phyloP scores from a whole-genome alignment of 92 coral and sea anemone species.

The Chrysogorgia sp. region DNA sequence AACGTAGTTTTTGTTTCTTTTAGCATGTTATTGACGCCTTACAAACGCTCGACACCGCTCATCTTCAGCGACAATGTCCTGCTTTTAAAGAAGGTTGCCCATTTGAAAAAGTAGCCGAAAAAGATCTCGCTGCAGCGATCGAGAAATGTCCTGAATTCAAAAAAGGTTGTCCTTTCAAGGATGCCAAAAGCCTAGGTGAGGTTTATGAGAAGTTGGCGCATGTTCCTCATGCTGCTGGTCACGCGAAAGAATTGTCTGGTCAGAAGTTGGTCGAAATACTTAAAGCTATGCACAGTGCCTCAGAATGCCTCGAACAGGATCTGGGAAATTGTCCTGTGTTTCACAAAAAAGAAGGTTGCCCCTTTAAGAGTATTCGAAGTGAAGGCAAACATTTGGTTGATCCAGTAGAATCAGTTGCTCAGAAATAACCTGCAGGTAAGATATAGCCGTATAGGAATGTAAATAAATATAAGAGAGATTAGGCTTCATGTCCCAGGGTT shows the following conservation, averaged over 20 bases:
- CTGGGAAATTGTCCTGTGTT: slow-evolving; percentile 97
- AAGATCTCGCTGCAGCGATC: slow-evolving; percentile 60
- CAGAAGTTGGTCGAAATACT: slow-evolving; percentile 73
- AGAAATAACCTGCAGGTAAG: not conserved
- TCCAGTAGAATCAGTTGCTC: slow-evolving; percentile 63
- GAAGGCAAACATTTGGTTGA: slow-evolving; percentile 90
- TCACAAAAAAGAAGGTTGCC: slow-evolving; percentile 83
- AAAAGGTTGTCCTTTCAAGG: slow-evolving; percentile 93
- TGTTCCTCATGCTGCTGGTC: slow-evolving; percentile 78
- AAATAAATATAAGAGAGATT: no score
- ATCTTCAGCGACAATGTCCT: slow-evolving; percentile 61
- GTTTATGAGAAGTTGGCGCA: slow-evolving; percentile 72
- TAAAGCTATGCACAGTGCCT: slow-evolving; percentile 73
- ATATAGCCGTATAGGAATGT: not conserved
- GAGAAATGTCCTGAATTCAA: slow-evolving; percentile 82
- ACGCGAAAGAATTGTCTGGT: slow-evolving; percentile 72
- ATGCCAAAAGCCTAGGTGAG: slow-evolving; percentile 68
- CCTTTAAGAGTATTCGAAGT: slow-evolving; percentile 91
- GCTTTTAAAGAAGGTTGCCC: slow-evolving; percentile 77
- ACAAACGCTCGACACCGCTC: slow-evolving; percentile 48
- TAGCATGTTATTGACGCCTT: slow-evolving; percentile 41
- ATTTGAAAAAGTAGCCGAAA: slow-evolving; percentile 69
- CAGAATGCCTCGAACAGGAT: slow-evolving; percentile 73
- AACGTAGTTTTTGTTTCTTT: no score
- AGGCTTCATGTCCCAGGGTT: no score